Conservation (phyloP, 2,797 vertebrate species). For the Crypturellus tataupa region DNA sequence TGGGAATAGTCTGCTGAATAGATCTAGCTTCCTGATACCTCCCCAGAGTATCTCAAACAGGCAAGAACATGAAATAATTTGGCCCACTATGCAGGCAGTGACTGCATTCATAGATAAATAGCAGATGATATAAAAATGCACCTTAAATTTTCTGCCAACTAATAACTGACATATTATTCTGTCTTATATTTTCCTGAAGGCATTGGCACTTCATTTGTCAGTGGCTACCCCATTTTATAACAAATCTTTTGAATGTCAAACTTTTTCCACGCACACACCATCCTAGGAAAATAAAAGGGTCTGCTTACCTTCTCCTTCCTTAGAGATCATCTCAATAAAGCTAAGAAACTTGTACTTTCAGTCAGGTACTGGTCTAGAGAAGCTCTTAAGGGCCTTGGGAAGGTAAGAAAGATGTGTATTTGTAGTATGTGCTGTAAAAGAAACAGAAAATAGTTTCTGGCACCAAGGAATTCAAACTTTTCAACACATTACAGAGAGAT, state of each 20-base stretch:
- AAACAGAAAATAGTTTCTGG: neutral
- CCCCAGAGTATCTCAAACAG: neutral
- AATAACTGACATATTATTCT: neutral
- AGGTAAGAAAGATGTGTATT: neutral
- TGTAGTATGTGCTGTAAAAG: neutral
- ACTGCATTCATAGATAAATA: neutral
- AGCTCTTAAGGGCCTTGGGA: neutral
- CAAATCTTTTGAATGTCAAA: neutral
- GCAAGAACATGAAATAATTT: slow-evolving; percentile 1
- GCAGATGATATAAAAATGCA: neutral
- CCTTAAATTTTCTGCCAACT: slow-evolving; percentile 28
- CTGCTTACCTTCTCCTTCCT: neutral
- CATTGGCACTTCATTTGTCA: slow-evolving; percentile 7
- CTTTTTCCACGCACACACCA: neutral
- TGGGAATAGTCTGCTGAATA: slow-evolving; percentile 18
- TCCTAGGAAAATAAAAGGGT: neutral
- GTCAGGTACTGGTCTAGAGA: neutral
- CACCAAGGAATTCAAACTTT: neutral
- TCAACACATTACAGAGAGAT: neutral
- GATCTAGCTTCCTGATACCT: slow-evolving; percentile 12
- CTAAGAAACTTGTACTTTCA: neutral
- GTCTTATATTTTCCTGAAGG: neutral
- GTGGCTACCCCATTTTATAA: neutral
- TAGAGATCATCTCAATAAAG: neutral
- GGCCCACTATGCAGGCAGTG: neutral